These are phyloP conservation scores for Fregata magnificens DNA, from an alignment of 2,113 vertebrate genomes.

Conservation along the genomic window DNA sequence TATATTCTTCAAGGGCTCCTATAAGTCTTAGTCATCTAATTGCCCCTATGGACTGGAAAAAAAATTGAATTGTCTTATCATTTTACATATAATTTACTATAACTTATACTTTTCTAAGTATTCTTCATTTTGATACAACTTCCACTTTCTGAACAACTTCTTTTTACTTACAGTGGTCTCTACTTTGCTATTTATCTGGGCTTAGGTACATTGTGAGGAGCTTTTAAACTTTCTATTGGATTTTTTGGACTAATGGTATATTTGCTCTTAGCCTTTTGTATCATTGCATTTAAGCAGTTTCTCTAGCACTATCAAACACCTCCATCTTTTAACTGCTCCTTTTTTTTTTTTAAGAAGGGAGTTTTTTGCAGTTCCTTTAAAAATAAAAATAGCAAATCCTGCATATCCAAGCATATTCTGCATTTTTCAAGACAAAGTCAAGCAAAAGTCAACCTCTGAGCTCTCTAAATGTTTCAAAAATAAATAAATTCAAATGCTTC, in stretches of 20 bases:
- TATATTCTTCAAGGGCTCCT: background rate
- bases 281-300: background rate
- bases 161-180: background rate
- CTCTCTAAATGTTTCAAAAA: background rate
- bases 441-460: background rate
- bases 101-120: background rate
- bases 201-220: background rate
- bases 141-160: background rate
- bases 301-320: background rate
- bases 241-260: background rate
- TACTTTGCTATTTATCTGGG: background rate
- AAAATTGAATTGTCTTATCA: background rate
- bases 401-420: background rate
- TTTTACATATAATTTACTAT: background rate
- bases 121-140: background rate
- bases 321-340: background rate
- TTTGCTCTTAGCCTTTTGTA: background rate
- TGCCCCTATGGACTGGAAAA: background rate
- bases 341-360: background rate
- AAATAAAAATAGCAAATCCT: background rate
- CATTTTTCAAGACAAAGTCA: background rate
- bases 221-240: background rate
- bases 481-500: background rate
- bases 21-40: background rate
- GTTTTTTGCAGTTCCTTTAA: background rate